phyloP scores from a whole-genome alignment of 2,797 vertebrate genomes.

The Anguilla pacifica region DNA sequence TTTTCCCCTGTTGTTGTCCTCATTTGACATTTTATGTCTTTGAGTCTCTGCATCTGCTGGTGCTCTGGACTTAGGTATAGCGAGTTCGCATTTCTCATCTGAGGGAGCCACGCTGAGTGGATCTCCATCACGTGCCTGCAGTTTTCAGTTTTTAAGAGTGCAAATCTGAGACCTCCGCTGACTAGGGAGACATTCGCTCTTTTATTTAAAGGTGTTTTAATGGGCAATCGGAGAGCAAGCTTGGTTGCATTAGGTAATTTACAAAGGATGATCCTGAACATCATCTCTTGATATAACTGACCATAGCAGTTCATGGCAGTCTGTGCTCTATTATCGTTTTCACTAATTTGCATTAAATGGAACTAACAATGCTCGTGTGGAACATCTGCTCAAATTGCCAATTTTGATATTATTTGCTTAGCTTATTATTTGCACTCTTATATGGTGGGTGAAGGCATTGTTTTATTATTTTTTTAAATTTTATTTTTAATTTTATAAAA shows the following conservation, averaged over 20 bases:
- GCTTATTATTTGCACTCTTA: background rate
- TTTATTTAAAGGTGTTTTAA: background rate
- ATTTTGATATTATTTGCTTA: background rate
- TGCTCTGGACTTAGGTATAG: background rate
- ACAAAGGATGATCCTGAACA: background rate
- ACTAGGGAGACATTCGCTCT: background rate
- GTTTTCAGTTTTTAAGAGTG: background rate
- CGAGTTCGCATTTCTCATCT: background rate
- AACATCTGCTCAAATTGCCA: background rate
- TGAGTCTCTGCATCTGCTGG: background rate
- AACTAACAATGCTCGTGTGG: background rate
- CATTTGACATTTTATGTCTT: background rate
- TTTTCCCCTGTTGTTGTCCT: background rate
- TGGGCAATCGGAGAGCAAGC: background rate
- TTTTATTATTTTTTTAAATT: background rate
- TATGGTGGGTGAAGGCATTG: background rate
- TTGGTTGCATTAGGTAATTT: background rate
- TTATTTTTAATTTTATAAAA: too few species aligned
- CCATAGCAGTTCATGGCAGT: background rate
- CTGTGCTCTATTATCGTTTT: background rate
- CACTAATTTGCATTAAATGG: background rate
- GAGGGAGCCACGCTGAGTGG: background rate
- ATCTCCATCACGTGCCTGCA: background rate
- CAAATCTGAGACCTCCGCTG: background rate
- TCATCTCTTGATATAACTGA: background rate